Evolutionary conservation across 2,888 invertebrate genomes (phyloP), one percentile per base, ranked within the genome.

Genomic region (Oscheius sp.): DNA sequence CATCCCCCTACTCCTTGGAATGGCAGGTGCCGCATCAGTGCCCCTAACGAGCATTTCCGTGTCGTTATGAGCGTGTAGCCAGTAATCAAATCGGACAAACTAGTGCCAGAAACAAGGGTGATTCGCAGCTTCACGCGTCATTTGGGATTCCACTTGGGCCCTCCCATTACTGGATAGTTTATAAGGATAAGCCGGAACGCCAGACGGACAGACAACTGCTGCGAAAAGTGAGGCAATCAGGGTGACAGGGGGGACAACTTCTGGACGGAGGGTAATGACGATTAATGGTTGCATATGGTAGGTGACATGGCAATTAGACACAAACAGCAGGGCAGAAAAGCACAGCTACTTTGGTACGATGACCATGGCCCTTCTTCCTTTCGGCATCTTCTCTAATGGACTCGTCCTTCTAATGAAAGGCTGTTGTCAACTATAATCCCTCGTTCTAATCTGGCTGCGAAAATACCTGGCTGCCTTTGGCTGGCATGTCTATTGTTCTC

Each of bases 41-140:
- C 41, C 44, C 44, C 59, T 59, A 59, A 59, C 59, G 59, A 59
- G 59, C 44, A 44, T 59, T 59, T 59, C 59, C 44, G 59, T 59
- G 59, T 59, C 59, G 59, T 59, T 59, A 59, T 59, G 59, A 59
- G 59, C 59, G 44, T 59, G 59, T 59, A 59, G 41, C 59, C 28
- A 59, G 59, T 59, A 59, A 59, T 59, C 59, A 59, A 59, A 59
- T 59, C 59, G 38, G 17, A 41, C 59, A 59, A 59, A 59, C 59
- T 59, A 59, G 59, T 59, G 22, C 28, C 17, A 59, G 24, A 38
- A 59, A 44, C 59, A 22, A 54, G n/a, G 33, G 44, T 20, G 24
- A 41, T 59, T 41, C 24, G 59, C 59, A 30, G 14, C 26, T 59
- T 59, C 59, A 59, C 59, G 59, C 26, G 28, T 30, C 59, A 59